Base-by-base conservation (phyloP, 1,140 invertebrate species). In the Meloidogyne floridensis region DNA sequence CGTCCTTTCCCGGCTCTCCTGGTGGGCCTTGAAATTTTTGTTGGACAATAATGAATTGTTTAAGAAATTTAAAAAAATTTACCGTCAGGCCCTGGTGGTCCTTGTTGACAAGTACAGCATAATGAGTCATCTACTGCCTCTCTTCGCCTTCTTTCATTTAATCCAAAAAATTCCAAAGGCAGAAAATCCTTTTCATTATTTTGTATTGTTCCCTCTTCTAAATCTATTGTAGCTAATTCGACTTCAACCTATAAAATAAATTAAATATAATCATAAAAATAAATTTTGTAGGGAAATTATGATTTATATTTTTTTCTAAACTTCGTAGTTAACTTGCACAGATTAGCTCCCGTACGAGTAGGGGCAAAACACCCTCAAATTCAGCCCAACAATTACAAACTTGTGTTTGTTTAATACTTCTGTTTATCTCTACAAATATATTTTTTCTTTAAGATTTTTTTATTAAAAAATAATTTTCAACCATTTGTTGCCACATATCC, bases 401-500 rank as follows among this genome's bases (percentile, higher is more conserved):
- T 32, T 32, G 32, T 32, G 32, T 32, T 32, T 32, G 32, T 32
- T 32, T 32, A 32, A 32, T 32, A 32, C 32, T 32, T 32, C 32
- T 32, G 32, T 32, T 32, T 32, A 32, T 32, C 32, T 32, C 32
- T 32, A 32, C 32, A 32, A 32, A 32, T 47, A 6, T 47, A 47
- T 6, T 47, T 47, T 47, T 47, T 47, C 47, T 47, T 47, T 32
- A 32, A 32, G 47, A n/a, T 65, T 6, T 6, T 65, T 65, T 65
- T n/a, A 65, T n/a, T n/a, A 65, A 59, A 2, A 15, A 59, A 65
- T n/a, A n/a, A 15, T 3, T 65, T 65, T n/a, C 2, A n/a, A 89
- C 81, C 89, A 89, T 90, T 81, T 90, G 84, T 8, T 81, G 75
- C 88, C 88, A 89, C 87, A 89, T 90, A 73, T 89, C 89, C 6